Evolutionary conservation across 2,888 invertebrate species (phyloP), one percentile per base, ranked within the genome.

Genomic region (Tipula confusa): DNA sequence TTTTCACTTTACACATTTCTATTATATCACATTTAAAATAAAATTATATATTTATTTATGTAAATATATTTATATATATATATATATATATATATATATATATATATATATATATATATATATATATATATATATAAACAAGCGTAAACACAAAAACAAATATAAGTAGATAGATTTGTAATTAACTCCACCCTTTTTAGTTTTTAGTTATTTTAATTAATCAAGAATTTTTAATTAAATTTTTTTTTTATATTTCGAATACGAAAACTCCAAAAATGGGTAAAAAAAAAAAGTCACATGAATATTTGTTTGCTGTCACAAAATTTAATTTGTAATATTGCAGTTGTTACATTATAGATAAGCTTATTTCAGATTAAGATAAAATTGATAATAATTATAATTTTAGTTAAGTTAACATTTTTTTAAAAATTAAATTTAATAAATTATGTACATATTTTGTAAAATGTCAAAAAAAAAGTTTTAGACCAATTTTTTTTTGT

Each of bases 131-230:
- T n/a, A 43, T 18, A 64, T 64, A 64, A 64, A 64, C 64, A 64
- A 64, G 64, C 64, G 15, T 15, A 36, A 36, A 36, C 36, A 36
- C 36, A 43, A 43, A 43, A 64, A 64, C 64, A 64, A n/a, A n/a
- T n/a, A n/a, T n/a, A n/a, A n/a, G n/a, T 64, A 64, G 18, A 64
- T 64, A 24, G 11, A 64, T 64, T 64, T 64, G 24, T 64, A 64
- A 64, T 64, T 64, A 64, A 64, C 64, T 64, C 64, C 64, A 64
- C 64, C 64, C 64, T 64, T 64, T 43, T 64, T 64, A 64, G n/a
- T n/a, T 64, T 64, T 24, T 24, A 64, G 24, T 64, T 64, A 64
- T 64, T 64, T 64, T 64, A 64, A 64, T 64, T 64, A 64, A 64
- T 64, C 64, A 64, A 64, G 64, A 64, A 64, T 64, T 64, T 64